Evolutionary conservation across 2,113 vertebrate genomes (phyloP), one percentile per base, ranked within the genome.

Genomic region (Xerus inauris): DNA sequence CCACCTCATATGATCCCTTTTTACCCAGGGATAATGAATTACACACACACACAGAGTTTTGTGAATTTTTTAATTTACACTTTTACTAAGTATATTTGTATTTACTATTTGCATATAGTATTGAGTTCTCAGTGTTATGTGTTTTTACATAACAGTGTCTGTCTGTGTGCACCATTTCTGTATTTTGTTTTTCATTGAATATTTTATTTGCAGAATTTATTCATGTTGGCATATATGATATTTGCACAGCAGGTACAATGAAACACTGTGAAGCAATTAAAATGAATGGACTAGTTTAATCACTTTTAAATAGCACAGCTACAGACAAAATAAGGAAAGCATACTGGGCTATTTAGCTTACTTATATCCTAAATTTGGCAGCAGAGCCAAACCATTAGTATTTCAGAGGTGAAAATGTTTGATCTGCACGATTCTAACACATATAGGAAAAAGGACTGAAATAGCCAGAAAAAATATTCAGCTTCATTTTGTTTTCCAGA

Each of bases 251-350:
- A 96, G 59, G 42, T 91, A 88, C 30, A 85, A 82, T 14, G 19
- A 91, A 85, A 67, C 64, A 49, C 62, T 89, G 20, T 75, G 77
- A 97, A 69, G 14, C 32, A 89, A 85, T 95, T 93, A 94, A 94
- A 95, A 82, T 85, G 64, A 96, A 87, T 91, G 45, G 85, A 38
- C 35, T 82, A 30, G 16, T 84, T 96, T 93, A 96, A 67, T 91
- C 51, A 91, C 30, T 85, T 89, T 76, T 38, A 76, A 91, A 93
- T 20, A 91, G 32, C 54, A 73, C 16, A 69, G 30, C 32, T 88
- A 81, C 24, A 76, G 80, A 85, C 30, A 89, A 93, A 95, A 64
- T 76, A 81, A 59, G 19, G 11, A 54, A 90, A 38, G 16, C 14
- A 10, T 38, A 62, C 8, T 38, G 1, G 1, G 4, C 1, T 76